Evolutionary conservation across 2,888 invertebrate species (phyloP).

Genomic region (Caenorhabditis sp.): DNA sequence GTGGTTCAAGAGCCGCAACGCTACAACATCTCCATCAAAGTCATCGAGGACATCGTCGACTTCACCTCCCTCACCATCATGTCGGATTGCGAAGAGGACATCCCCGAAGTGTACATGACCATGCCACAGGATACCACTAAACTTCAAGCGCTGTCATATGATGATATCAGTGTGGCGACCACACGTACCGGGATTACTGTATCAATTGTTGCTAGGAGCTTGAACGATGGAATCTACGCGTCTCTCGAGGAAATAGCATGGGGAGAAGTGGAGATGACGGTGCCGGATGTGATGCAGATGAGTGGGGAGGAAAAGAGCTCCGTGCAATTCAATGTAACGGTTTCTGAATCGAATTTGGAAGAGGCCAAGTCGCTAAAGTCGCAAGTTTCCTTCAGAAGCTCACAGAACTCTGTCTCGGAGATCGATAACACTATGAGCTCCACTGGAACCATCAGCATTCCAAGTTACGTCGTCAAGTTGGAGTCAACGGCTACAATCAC

Average conservation of each 20-base stretch:
- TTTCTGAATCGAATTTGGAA: conserved; percentile 76
- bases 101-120: conserved; percentile 31
- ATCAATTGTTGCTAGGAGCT: conserved; percentile 79
- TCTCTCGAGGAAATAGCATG: conserved; percentile 81
- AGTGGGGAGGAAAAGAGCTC: conserved; percentile 60
- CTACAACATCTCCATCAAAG: conserved; percentile 67
- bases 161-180: conserved; percentile 54
- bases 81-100: conserved; percentile 63
- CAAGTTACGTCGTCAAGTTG: conserved; percentile 80
- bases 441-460: conserved; percentile 75
- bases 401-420: conserved; percentile 69
- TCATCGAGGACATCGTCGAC: conserved; percentile 72
- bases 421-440: conserved; percentile 72
- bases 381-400: conserved; percentile 68
- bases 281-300: conserved; percentile 67
- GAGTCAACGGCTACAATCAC: conserved; percentile 82
- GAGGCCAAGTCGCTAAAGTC: conserved; percentile 72
- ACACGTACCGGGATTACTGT: conserved; percentile 74
- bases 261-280: conserved; percentile 78
- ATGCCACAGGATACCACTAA: conserved; percentile 33
- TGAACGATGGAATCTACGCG: conserved; percentile 78
- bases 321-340: conserved; percentile 79
- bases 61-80: conserved; percentile 71
- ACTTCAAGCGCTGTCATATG: conserved; percentile 37
- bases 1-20: conserved; percentile 72